Evolutionary conservation across 64 coral and sea anemone genomes (phyloP).

Genomic region (Montipora foliosa): DNA sequence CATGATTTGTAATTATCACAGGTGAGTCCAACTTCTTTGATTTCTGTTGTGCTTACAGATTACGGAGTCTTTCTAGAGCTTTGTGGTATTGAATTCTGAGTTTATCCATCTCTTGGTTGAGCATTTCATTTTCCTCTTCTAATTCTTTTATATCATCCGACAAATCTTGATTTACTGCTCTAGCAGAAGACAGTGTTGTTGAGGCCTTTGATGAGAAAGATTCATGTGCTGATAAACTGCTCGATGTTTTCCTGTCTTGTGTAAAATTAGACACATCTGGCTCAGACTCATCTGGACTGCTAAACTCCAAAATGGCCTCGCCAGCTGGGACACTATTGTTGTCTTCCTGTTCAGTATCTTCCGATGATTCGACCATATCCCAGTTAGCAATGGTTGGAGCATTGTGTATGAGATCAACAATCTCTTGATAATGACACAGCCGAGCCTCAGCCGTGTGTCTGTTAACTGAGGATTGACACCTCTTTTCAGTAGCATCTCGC

Average conservation of each 20-base stretch:
- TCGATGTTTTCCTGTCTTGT: conserved; percentile 15
- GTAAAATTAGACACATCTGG: conserved; percentile 33
- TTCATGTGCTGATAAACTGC: conserved; percentile 67
- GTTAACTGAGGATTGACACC: conserved; percentile 87
- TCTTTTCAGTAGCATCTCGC: conserved; percentile 76
- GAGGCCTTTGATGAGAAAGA: conserved; percentile 91
- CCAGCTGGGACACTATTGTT: conserved; percentile 31
- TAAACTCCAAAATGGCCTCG: conserved; percentile 76
- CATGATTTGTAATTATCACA: not conserved
- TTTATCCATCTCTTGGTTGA: conserved; percentile 85
- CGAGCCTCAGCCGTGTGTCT: conserved; percentile 93
- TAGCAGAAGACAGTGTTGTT: conserved; percentile 72
- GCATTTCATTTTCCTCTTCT: conserved; percentile 97
- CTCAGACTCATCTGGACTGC: conserved; percentile 62
- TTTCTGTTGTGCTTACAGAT: not conserved
- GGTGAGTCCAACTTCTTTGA: not conserved
- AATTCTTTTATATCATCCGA: conserved; percentile 86
- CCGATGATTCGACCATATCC: conserved; percentile 69
- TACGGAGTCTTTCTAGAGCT: conserved; percentile 67
- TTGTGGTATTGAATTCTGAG: conserved; percentile 93
- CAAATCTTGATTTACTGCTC: conserved; percentile 62
- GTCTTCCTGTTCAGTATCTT: conserved; percentile 66
- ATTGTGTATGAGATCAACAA: conserved; percentile 79
- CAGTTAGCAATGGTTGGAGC: conserved; percentile 87
- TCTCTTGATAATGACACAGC: conserved; percentile 87